phyloP scores from a whole-genome alignment of 2,113 vertebrate species.

The Oreochromis aureus region DNA sequence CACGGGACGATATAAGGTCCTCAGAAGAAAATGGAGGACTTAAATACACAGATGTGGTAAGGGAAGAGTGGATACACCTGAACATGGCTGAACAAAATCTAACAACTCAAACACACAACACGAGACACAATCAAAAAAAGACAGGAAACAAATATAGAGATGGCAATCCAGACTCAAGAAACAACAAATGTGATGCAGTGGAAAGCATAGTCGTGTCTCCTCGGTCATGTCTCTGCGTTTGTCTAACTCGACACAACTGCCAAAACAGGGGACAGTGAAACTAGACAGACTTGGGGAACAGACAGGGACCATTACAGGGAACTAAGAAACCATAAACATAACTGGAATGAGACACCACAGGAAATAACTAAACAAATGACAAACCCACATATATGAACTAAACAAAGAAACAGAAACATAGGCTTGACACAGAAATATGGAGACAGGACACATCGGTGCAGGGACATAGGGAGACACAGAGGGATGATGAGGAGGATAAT shows the following conservation, averaged over 20 bases:
- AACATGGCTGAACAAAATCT: not conserved
- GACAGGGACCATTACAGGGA: not conserved
- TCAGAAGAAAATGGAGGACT: not conserved
- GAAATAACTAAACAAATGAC: not conserved
- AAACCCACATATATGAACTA: not conserved
- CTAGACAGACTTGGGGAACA: not conserved
- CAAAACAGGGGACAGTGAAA: not conserved
- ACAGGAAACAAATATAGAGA: not conserved
- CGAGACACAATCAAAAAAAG: not conserved
- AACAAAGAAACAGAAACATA: not conserved
- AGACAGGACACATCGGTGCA: not conserved
- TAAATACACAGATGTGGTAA: not conserved
- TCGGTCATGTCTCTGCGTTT: not conserved
- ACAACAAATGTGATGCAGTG: not conserved
- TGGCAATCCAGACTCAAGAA: not conserved
- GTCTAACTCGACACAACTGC: not conserved
- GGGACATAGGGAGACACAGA: not conserved
- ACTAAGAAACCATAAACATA: too few species aligned
- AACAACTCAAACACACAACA: not conserved
- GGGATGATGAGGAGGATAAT: not conserved
- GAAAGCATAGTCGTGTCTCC: not conserved
- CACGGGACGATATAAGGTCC: not conserved
- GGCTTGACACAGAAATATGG: not conserved
- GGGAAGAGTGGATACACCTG: not conserved
- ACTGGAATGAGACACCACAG: not conserved